Percentiles rank a stretch among this genome's conserved stretches.
These are phyloP conservation scores for Heliconius himera DNA, from an alignment of 1,140 invertebrate species.

Conservation along the genomic window DNA sequence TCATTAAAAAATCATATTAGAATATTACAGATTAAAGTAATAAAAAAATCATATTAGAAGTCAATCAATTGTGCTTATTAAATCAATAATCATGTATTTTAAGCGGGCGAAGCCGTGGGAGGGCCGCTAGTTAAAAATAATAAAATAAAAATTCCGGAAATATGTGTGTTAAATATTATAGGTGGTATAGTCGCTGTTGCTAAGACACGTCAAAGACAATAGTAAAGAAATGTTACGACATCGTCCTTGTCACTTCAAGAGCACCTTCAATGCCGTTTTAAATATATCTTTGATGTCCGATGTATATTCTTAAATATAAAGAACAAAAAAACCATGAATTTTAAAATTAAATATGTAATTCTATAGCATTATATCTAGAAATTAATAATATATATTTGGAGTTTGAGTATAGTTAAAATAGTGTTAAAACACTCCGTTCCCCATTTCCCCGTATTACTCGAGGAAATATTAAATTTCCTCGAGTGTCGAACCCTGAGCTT, in stretches of 20 bases:
- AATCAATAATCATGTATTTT: too few species aligned
- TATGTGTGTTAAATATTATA: not conserved
- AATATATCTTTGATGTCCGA: not conserved
- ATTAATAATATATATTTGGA: not conserved
- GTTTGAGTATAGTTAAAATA: too few species aligned
- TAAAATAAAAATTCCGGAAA: not conserved
- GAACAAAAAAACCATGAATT: not conserved
- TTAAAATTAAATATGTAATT: not conserved
- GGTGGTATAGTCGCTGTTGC: not conserved
- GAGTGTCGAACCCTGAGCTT: too few species aligned
- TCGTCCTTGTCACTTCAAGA: not conserved
- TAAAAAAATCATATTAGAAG: too few species aligned
- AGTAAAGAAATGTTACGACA: conserved; percentile 1
- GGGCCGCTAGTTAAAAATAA: too few species aligned
- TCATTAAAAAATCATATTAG: too few species aligned
- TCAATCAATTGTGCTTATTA: too few species aligned
- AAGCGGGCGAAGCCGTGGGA: too few species aligned
- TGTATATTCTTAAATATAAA: not conserved
- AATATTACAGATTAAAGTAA: too few species aligned
- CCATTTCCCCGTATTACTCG: too few species aligned
- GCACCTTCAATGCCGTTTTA: not conserved
- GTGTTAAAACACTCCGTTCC: too few species aligned
- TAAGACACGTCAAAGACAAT: not conserved
- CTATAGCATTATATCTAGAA: not conserved
- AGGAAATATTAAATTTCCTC: too few species aligned